Evolutionary conservation across 2,797 vertebrate species (phyloP).

Genomic region (Chelon auratus): DNA sequence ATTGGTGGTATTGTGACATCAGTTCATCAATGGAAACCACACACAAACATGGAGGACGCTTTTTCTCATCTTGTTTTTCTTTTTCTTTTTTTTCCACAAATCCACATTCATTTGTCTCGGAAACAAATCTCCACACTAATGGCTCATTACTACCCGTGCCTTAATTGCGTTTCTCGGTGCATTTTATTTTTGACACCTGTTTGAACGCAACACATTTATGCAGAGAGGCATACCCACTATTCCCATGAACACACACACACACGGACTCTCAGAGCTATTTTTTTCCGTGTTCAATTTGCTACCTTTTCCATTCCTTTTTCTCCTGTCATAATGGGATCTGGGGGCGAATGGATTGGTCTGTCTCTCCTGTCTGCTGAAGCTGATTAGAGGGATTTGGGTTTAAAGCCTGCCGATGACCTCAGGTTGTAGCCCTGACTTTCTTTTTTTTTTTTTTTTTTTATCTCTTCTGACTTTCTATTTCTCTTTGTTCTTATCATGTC

Average conservation of each 20-base stretch:
- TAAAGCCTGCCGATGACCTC: constrained; percentile 69
- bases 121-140: constrained; percentile 40
- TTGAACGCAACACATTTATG: constrained; percentile 19
- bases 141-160: constrained; percentile 40
- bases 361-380: constrained; percentile 60
- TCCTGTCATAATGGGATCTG: constrained; percentile 75
- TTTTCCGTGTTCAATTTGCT: constrained; percentile 61
- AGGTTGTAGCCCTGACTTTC: constrained; percentile 45
- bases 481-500: constrained; percentile 56
- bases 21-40: constrained; percentile 2
- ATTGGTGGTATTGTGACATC: constrained; percentile 14
- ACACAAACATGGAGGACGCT: background rate
- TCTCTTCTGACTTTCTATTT: constrained; percentile 60
- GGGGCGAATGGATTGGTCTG: constrained; percentile 65
- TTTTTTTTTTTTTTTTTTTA: constrained; percentile 33
- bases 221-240: constrained; percentile 1
- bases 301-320: constrained; percentile 64
- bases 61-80: constrained; percentile 2
- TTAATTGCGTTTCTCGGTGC: constrained; percentile 27
- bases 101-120: constrained; percentile 4
- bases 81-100: constrained; percentile 3
- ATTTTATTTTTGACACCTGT: constrained; percentile 37
- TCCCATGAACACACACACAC: constrained; percentile 1
- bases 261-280: constrained; percentile 32
- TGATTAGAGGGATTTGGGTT: constrained; percentile 75